These are phyloP conservation scores for Drymonia ruficornis DNA, from an alignment of 2,888 invertebrate species.

Conservation along the genomic window DNA sequence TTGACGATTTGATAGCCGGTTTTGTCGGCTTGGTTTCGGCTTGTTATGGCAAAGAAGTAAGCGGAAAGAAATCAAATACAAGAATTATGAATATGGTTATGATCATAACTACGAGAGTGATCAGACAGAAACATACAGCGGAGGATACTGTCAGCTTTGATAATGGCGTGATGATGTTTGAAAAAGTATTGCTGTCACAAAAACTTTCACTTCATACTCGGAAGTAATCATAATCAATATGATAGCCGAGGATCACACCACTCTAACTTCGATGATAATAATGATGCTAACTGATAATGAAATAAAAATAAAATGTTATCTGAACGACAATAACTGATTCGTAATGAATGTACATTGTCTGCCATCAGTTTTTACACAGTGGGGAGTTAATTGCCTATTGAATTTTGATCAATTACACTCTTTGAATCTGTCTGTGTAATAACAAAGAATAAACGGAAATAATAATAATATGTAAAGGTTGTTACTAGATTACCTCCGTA, in stretches of 20 bases:
- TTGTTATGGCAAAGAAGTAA: conserved; percentile 86
- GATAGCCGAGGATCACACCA: conserved; percentile 28
- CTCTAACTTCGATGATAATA: conserved; percentile 37
- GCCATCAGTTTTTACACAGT: conserved; percentile 20
- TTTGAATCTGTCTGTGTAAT: not conserved
- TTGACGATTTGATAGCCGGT: conserved; percentile 98
- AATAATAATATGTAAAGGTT: not conserved
- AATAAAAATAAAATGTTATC: conserved; percentile 30
- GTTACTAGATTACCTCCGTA: not conserved
- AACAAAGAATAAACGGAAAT: not conserved
- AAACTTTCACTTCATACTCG: conserved; percentile 32
- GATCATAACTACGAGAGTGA: conserved; percentile 72
- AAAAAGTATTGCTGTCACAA: conserved; percentile 12
- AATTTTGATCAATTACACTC: conserved; percentile 12
- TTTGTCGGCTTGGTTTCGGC: conserved; percentile 97
- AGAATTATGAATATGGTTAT: conserved; percentile 75
- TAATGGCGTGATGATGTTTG: conserved; percentile 28
- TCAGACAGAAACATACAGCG: conserved; percentile 29
- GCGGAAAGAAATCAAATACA: conserved; percentile 83
- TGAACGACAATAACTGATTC: conserved; percentile 14
- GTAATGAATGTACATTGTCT: conserved; percentile 28
- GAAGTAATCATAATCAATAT: conserved; percentile 22
- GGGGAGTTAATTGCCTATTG: conserved; percentile 18
- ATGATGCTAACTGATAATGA: conserved; percentile 43
- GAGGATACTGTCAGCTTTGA: conserved; percentile 28